Evolutionary conservation across 2,888 invertebrate species (phyloP), one percentile per base, ranked within the genome.

Genomic region (Nineta flava): DNA sequence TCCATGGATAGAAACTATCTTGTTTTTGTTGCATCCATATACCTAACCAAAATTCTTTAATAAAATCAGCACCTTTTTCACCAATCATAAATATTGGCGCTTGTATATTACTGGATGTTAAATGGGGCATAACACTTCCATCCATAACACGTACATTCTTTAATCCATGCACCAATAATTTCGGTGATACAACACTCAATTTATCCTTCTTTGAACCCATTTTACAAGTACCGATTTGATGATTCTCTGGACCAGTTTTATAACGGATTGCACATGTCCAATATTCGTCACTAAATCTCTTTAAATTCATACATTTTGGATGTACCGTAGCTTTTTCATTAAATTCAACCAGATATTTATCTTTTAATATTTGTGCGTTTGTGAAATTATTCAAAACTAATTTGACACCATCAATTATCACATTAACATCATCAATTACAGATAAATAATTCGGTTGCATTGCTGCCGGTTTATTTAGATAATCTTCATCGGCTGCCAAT

Each of bases 151-250:
- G 60, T 52, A 72, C 62, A 63, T 79, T 78, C 53, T 68, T 64
- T 46, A 83, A 67, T 0, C 82, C 82, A 56, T 78, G 68, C 0
- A 83, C 79, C 56, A 64, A 71, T 1, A 87, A 67, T 61, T 77
- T 74, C 52, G 78, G 72, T 62, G 86, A 79, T 0, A 87, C 86
- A 0, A 87, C 87, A 0, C 86, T 81, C 71, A 79, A 71, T 0
- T 76, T 77, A 62, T 87, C 87, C 1, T 67, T 67, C 0, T 62
- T 57, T 0, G 85, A 81, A 0, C 87, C 87, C 85, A 88, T 87
- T 72, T 85, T 87, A 61, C 83, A 84, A 0, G 86, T 81, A 9
- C 87, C 87, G 1, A 79, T 81, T 64, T 87, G 87, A 63, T 87
- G 87, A 63, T 87, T 87, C 65, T 87, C 87, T 0, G 87, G 83